Conservation (phyloP, 2,113 vertebrate genomes). For the Rhinogobius similis region DNA sequence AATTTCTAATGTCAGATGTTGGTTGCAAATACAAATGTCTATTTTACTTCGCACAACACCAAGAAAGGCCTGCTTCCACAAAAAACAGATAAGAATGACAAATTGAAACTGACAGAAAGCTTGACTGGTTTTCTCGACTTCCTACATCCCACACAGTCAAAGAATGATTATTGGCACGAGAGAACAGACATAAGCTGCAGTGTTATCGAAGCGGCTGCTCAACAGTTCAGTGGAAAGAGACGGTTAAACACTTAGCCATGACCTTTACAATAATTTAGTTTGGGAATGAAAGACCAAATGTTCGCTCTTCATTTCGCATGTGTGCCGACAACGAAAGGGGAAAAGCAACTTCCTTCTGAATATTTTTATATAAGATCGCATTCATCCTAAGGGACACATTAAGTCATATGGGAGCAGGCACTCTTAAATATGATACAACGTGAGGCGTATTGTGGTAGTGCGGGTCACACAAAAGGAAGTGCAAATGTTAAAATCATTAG, state of each 20-base stretch:
- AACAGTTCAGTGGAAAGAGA: conserved; percentile 65
- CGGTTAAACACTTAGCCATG: conserved; percentile 47
- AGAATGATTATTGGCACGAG: conserved; percentile 44
- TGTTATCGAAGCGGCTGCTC: conserved; percentile 52
- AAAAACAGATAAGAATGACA: conserved; percentile 16
- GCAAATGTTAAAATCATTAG: conserved; percentile 48
- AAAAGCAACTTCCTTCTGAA: conserved; percentile 43
- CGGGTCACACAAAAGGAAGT: conserved; percentile 29
- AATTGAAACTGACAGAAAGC: conserved; percentile 45
- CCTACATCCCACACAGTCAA: conserved; percentile 59
- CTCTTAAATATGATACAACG: conserved; percentile 33
- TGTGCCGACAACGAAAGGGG: conserved; percentile 30
- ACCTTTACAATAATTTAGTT: conserved; percentile 42
- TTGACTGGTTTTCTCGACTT: conserved; percentile 26
- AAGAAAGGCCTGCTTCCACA: neutral
- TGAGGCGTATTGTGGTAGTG: conserved; percentile 30
- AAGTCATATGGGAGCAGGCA: conserved; percentile 21
- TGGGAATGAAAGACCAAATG: conserved; percentile 34
- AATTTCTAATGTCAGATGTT: too few species aligned
- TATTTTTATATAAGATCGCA: conserved; percentile 33
- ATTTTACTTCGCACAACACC: neutral
- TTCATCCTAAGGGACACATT: conserved; percentile 40
- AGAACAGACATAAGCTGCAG: conserved; percentile 32
- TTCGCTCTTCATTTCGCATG: conserved; percentile 35
- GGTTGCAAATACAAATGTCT: neutral